Evolutionary conservation across 2,888 invertebrate species (phyloP).

Genomic region (Phasia obesa): DNA sequence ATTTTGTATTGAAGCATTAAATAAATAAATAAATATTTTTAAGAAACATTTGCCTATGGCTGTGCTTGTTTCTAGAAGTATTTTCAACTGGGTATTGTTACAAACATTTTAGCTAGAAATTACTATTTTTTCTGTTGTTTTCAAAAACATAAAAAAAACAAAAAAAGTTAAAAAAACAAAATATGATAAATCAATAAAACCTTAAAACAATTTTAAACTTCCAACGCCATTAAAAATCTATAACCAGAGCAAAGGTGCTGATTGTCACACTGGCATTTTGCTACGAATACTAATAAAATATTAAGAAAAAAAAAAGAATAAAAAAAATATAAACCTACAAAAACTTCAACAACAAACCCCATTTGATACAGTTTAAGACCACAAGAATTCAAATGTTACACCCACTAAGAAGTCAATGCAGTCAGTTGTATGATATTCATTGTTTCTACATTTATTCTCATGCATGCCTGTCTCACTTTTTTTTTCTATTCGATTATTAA

Average conservation of each 20-base stretch:
- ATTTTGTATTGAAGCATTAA: too few species aligned
- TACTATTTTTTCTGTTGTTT: too few species aligned
- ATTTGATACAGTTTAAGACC: conserved; percentile 38
- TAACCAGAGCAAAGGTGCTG: conserved; percentile 70
- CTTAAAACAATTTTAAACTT: conserved; percentile 58
- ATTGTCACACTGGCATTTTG: conserved; percentile 66
- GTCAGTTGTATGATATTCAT: conserved; percentile 38
- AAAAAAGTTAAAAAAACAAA: too few species aligned
- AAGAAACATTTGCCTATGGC: too few species aligned
- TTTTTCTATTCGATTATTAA: conserved; percentile 9
- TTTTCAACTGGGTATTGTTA: background rate
- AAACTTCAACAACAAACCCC: conserved; percentile 31
- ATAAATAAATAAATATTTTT: too few species aligned
- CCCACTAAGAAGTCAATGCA: conserved; percentile 64
- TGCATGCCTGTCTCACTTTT: conserved; percentile 15
- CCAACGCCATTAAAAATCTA: conserved; percentile 44
- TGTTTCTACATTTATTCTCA: conserved; percentile 42
- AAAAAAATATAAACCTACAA: background rate
- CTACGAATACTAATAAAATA: conserved; percentile 37
- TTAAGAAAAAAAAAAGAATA: conserved; percentile 11
- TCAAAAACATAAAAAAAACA: too few species aligned
- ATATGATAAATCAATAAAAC: conserved; percentile 73
- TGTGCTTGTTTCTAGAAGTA: too few species aligned
- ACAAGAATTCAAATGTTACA: conserved; percentile 64
- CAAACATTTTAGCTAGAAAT: background rate